These are phyloP conservation scores for Orthosia incerta DNA, from an alignment of 2,888 invertebrate species.

Conservation along the genomic window DNA sequence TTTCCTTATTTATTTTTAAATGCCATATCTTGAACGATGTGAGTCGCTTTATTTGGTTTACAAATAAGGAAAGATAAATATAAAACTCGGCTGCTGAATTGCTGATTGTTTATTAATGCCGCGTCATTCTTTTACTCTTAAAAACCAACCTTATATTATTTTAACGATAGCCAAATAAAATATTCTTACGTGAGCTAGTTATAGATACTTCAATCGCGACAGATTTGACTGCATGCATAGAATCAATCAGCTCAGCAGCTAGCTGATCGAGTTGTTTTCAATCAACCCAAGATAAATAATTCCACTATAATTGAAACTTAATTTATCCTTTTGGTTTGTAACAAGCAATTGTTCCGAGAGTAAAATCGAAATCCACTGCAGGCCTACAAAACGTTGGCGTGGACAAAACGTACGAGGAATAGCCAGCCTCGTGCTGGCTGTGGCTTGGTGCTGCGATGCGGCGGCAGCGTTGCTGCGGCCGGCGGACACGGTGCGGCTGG, in stretches of 20 bases:
- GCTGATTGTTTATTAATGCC: conserved; percentile 27
- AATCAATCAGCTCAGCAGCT: not conserved
- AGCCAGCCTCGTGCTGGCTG: conserved; percentile 78
- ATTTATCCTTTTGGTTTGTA: not conserved
- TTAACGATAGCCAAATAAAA: conserved; percentile 21
- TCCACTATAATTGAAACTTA: not conserved
- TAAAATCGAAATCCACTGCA: conserved; percentile 30
- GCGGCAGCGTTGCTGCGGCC: conserved; percentile 80
- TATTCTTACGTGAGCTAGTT: not conserved
- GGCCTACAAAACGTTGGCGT: conserved; percentile 79
- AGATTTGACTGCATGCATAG: not conserved
- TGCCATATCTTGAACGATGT: conserved; percentile 3
- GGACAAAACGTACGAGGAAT: conserved; percentile 83
- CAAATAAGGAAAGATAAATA: conserved; percentile 39
- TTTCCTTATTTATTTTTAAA: conserved; percentile 39
- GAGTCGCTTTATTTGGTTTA: conserved; percentile 35
- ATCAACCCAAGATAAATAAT: not conserved
- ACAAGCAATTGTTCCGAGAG: not conserved
- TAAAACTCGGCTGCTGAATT: conserved; percentile 33
- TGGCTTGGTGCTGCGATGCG: conserved; percentile 81
- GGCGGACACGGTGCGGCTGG: conserved; percentile 76
- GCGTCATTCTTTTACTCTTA: conserved; percentile 12
- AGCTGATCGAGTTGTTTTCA: not conserved
- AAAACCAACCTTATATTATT: conserved; percentile 13
- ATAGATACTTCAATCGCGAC: not conserved